Evolutionary conservation across 1,140 invertebrate species (phyloP).

Genomic region (Lutraria rhynchaena): DNA sequence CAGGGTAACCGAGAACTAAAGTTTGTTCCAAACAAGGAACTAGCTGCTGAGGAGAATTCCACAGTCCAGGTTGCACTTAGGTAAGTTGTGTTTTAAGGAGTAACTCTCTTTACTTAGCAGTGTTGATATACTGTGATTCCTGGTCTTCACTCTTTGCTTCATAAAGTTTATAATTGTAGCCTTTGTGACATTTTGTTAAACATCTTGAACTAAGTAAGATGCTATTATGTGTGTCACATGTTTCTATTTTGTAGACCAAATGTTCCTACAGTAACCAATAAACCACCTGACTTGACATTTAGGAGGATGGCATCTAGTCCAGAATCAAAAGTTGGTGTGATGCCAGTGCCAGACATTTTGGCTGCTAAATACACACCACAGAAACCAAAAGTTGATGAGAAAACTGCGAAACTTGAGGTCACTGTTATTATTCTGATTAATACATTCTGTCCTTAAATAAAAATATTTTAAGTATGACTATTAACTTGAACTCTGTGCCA

Average conservation of each 20-base stretch:
- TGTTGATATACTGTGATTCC: no score
- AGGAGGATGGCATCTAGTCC: conserved; percentile 4
- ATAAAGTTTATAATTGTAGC: no score
- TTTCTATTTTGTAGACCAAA: conserved; percentile 36
- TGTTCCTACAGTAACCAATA: conserved; percentile 10
- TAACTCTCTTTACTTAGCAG: neutral
- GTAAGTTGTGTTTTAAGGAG: no score
- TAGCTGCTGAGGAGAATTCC: conserved; percentile 61
- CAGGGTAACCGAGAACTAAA: conserved; percentile 33
- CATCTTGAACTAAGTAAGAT: no score
- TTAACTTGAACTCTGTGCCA: no score
- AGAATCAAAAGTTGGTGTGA: neutral
- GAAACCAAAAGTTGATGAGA: conserved; percentile 64
- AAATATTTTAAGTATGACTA: neutral
- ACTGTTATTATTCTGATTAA: no score
- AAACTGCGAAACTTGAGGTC: conserved; percentile 63
- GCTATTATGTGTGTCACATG: no score
- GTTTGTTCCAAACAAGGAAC: conserved; percentile 60
- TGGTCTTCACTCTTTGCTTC: no score
- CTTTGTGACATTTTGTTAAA: no score
- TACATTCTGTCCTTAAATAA: neutral
- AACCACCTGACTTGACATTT: neutral
- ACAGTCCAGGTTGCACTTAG: conserved; percentile 36
- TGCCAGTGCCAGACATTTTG: neutral
- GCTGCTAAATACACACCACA: conserved; percentile 22